Evolutionary conservation across 2,888 invertebrate species (phyloP).

Genomic region (Hypomecis punctinalis): DNA sequence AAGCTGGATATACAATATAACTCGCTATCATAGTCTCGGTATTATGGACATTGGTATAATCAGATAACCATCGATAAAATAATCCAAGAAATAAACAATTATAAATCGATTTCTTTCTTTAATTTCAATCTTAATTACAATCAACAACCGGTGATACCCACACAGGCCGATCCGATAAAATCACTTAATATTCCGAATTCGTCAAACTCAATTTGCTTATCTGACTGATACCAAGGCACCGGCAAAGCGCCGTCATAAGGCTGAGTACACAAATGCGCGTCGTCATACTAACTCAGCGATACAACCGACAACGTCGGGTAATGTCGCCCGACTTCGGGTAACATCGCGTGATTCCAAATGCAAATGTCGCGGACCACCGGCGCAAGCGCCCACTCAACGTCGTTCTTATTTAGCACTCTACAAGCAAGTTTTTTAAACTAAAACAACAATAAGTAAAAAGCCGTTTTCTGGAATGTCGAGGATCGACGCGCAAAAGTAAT

Average conservation of each 20-base stretch:
- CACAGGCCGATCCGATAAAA: conserved; percentile 33
- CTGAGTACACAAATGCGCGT: conserved; percentile 34
- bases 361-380: conserved; percentile 40
- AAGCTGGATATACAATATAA: too few relatives aligned
- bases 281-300: conserved; percentile 18
- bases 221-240: conserved; percentile 36
- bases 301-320: conserved; percentile 2
- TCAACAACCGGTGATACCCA: conserved; percentile 19
- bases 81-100: conserved; percentile 1
- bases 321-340: conserved; percentile 12
- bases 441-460: conserved; percentile 8
- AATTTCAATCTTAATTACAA: conserved; percentile 20
- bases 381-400: conserved; percentile 30
- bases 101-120: background rate
- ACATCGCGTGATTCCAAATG: conserved; percentile 39
- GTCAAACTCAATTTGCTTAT: conserved; percentile 47
- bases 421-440: conserved; percentile 19
- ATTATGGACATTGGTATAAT: background rate
- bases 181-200: conserved; percentile 46
- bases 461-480: conserved; percentile 6
- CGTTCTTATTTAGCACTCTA: conserved; percentile 27
- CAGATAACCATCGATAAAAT: conserved; percentile 4
- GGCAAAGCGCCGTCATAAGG: conserved; percentile 36
- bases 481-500: conserved; percentile 1
- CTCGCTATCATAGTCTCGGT: too few relatives aligned